A percentile compares a stretch with the other conserved stretches of the same genome.
Conservation (phyloP, 1,140 invertebrate species). For the Drosophila sechellia region DNA sequence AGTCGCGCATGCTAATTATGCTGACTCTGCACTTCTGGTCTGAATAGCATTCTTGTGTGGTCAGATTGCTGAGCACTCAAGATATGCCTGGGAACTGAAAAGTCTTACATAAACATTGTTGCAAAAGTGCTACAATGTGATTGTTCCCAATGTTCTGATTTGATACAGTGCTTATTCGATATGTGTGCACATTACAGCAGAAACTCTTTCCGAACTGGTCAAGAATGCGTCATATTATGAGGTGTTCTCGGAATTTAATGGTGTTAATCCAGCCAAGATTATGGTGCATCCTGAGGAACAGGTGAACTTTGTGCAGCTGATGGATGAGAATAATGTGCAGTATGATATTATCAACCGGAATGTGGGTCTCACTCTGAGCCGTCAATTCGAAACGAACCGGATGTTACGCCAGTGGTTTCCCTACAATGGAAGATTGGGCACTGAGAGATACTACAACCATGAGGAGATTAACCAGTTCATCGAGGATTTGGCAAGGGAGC, state of each 20-base stretch:
- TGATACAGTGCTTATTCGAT: too few relatives aligned
- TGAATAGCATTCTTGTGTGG: too few relatives aligned
- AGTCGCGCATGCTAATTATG: too few relatives aligned
- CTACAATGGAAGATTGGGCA: constrained; percentile 54
- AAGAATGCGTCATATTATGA: constrained; percentile 58
- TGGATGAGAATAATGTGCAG: constrained; percentile 17
- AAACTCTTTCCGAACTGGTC: constrained; percentile 20
- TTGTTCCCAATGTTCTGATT: too few relatives aligned
- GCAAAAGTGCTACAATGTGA: too few relatives aligned
- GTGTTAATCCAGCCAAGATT: constrained; percentile 14
- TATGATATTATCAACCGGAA: constrained; percentile 54
- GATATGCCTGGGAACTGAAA: too few relatives aligned
- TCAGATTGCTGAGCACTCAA: too few relatives aligned
- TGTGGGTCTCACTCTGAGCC: constrained; percentile 49
- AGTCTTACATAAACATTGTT: too few relatives aligned
- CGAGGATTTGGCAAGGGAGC: constrained; percentile 79
- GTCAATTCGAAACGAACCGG: constrained; percentile 41
- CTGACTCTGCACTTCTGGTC: too few relatives aligned
- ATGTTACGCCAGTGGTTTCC: constrained; percentile 43
- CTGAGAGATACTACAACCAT: constrained; percentile 63
- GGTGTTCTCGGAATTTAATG: constrained; percentile 16
- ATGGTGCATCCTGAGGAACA: constrained; percentile 65
- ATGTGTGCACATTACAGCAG: too few relatives aligned
- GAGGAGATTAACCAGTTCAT: constrained; percentile 86
- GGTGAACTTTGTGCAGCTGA: constrained; percentile 32